A percentile compares a stretch with the other conserved stretches of the same genome.
phyloP scores from a whole-genome alignment of 2,113 vertebrate species.

The Osmerus eperlanus region DNA sequence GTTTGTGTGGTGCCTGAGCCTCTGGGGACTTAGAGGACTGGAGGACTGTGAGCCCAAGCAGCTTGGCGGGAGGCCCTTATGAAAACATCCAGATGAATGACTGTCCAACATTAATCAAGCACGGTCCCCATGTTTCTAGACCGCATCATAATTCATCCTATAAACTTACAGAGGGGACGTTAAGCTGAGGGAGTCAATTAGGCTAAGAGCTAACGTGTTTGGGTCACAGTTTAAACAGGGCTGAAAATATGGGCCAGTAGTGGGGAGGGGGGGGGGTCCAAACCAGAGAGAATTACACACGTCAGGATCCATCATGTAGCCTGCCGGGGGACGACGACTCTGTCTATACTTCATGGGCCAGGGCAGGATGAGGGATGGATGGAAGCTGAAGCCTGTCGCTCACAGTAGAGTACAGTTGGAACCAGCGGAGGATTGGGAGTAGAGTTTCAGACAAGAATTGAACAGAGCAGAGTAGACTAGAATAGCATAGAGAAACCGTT shows the following conservation, averaged over 20 bases:
- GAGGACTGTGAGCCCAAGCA: conserved; percentile 17
- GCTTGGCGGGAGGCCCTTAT: conserved; percentile 36
- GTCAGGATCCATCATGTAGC: conserved; percentile 43
- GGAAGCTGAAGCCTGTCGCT: not conserved
- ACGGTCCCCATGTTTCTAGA: conserved; percentile 26
- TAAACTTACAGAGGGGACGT: conserved; percentile 37
- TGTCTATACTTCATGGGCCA: conserved; percentile 19
- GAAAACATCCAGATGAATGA: conserved; percentile 52
- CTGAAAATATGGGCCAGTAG: conserved; percentile 4
- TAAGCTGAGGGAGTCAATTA: conserved; percentile 45
- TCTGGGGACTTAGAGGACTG: too few species aligned
- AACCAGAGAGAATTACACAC: conserved; percentile 41
- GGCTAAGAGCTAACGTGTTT: conserved; percentile 41
- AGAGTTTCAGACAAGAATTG: too few species aligned
- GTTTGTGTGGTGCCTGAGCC: conserved; percentile 4
- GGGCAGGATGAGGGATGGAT: not conserved
- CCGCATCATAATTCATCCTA: conserved; percentile 43
- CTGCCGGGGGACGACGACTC: conserved; percentile 18
- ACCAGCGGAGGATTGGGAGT: too few species aligned
- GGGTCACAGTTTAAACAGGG: conserved; percentile 23
- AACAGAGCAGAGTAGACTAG: too few species aligned
- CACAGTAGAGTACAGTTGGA: too few species aligned
- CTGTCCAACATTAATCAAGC: conserved; percentile 48
- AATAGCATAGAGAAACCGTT: too few species aligned
- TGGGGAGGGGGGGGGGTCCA: conserved; percentile 7